Evolutionary conservation across 2,888 invertebrate genomes (phyloP), one percentile per base, ranked within the genome.

Genomic region (Drosophila tanythrix): DNA sequence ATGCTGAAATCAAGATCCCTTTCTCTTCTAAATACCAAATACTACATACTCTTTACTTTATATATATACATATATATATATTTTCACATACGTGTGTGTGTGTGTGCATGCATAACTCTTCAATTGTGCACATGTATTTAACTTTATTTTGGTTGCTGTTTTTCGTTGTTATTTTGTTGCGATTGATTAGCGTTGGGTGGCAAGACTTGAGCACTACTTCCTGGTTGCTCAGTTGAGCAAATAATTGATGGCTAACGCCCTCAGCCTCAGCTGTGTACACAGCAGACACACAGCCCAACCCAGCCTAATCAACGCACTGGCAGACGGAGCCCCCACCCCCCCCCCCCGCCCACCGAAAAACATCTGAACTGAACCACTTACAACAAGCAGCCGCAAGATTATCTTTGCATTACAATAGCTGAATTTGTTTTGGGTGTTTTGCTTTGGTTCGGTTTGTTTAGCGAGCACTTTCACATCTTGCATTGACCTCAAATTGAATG

Each of bases 221-320:
- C 88, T 84, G 76, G 74, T 84, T 79, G 63, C 82, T 82, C 70
- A 63, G 62, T 69, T 81, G 62, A 40, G 62, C 70, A 78, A 86
- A 83, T 59, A 81, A 46, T 69, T 52, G 25, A 43, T 21, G n/a
- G n/a, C 40, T n/a, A 10, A n/a, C 40, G 40, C 40, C n/a, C 40
- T 33, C 33, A 36, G 62, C 43, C 67, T 81, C 85, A 82, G 85
- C 88, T 88, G 88, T 65, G 70, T 82, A 84, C 40, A 83, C 79
- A 73, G 46, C 56, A 53, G 3, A 31, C 13, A 52, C 10, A 33
- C 11, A 33, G 33, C 11, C 4, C 35, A n/a, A n/a, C 40, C n/a
- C n/a, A 40, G n/a, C 4, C n/a, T 25, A 53, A 18, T 18, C 21
- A 25, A 46, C 31, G 61, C 36, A 29, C 63, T 52, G 25, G 15